Evolutionary conservation across 2,888 invertebrate species (phyloP), one percentile per base, ranked within the genome.

Genomic region (Slavum lentiscoides): DNA sequence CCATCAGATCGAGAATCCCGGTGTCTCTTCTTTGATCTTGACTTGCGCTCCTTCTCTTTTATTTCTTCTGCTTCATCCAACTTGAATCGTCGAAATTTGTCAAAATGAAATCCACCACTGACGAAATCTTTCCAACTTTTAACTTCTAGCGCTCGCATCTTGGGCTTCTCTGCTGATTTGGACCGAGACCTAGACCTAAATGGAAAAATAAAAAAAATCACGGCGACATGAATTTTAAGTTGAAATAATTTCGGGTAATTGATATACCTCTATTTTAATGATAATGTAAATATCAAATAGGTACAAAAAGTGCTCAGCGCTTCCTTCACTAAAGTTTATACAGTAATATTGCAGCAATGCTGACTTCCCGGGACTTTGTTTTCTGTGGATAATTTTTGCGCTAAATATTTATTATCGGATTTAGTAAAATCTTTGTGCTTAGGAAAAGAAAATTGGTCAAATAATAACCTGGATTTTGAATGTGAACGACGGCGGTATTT

Each of bases 121-220:
- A 69, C 43, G 58, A 83, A 83, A 76, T 83, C 82, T 53, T 43
- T 68, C 83, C 83, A 83, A 61, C 67, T 82, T n/a, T 82, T 81
- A 17, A 83, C 74, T 19, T 83, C 83, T 21, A 77, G 17, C 15
- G 83, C 82, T 21, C 74, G 74, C 61, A 82, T 76, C 59, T 81
- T 83, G 9, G 69, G 72, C 23, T 82, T 83, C 6, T 76, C 75
- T 67, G 43, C 30, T 39, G 83, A 82, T n/a, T 69, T 82, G 11
- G 83, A 83, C 43, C 69, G 81, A 7, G 83, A 83, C 61, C 82
- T 82, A 37, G 82, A 81, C 59, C 68, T 68, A 69, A 49, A 69
- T 5, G 37, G 58, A 76, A 80, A 72, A 70, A 30, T 30, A 72
- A 58, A 66, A 30, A 72, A 72, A 66, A 13, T n/a, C 64, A 62